Percentiles rank a stretch among this genome's conserved stretches.
These are phyloP conservation scores for Hippopotamyrus pictus DNA, from an alignment of 2,797 vertebrate genomes.

Conservation along the genomic window DNA sequence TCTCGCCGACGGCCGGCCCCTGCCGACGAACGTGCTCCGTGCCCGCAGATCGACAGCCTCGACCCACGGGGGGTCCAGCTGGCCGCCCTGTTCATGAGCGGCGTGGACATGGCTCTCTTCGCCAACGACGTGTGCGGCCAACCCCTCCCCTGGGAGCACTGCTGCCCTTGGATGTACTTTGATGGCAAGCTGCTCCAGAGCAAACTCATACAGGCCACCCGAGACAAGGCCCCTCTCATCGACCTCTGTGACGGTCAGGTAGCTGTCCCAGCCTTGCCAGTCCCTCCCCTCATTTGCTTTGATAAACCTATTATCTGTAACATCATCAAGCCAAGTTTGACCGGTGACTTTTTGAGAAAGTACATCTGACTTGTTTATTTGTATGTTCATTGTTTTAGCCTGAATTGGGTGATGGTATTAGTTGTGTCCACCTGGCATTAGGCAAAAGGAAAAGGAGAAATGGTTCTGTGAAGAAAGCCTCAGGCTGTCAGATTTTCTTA, in stretches of 20 bases:
- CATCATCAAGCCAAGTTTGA: background rate
- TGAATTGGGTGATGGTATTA: background rate
- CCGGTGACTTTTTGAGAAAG: background rate
- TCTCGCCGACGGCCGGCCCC: background rate
- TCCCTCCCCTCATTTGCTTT: background rate
- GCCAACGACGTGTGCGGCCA: slow-evolving; percentile 89
- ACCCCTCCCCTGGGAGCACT: slow-evolving; percentile 91
- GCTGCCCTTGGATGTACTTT: slow-evolving; percentile 98
- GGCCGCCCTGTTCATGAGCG: slow-evolving; percentile 90
- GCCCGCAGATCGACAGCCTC: slow-evolving; percentile 82
- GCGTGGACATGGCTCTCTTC: slow-evolving; percentile 91
- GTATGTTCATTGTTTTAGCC: background rate
- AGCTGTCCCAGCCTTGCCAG: slow-evolving; percentile 34
- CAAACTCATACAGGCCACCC: slow-evolving; percentile 82
- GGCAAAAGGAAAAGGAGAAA: background rate
- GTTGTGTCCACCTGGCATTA: background rate
- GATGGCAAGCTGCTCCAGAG: slow-evolving; percentile 93
- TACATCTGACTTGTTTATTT: background rate
- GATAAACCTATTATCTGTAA: background rate
- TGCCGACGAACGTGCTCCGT: slow-evolving; percentile 20
- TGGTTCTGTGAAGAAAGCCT: background rate
- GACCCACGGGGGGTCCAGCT: slow-evolving; percentile 87
- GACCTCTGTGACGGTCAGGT: slow-evolving; percentile 99
- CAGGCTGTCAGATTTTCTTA: background rate
- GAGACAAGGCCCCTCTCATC: slow-evolving; percentile 87